A percentile compares a stretch with the other conserved stretches of the same genome.
Evolutionary conservation across 2,797 vertebrate species (phyloP).

Genomic region (Aythya fuligula): DNA sequence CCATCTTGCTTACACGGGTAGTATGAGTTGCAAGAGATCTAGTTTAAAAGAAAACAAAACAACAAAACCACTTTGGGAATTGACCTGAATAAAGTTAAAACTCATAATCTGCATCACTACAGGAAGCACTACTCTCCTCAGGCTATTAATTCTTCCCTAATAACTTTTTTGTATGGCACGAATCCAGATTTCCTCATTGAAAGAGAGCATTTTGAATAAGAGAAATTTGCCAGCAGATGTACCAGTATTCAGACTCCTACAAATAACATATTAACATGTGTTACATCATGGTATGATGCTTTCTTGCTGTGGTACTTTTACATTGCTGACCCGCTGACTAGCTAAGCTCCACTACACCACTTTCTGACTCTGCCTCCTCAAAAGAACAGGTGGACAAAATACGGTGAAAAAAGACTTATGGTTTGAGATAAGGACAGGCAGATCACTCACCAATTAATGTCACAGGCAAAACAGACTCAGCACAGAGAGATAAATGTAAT

Average conservation of each 20-base stretch:
- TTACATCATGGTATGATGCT: rapidly evolving
- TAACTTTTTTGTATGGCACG: rapidly evolving
- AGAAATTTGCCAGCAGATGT: neutral
- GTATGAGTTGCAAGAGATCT: neutral
- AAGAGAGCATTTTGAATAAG: neutral
- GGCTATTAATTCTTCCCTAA: neutral
- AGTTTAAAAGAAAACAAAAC: neutral
- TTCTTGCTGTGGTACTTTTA: neutral
- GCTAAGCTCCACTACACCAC: neutral
- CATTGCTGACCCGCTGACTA: neutral
- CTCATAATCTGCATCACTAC: neutral
- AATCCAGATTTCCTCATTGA: neutral
- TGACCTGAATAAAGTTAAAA: neutral
- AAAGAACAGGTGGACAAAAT: neutral
- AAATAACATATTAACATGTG: rapidly evolving
- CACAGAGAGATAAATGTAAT: too few species aligned
- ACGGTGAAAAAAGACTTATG: too few species aligned
- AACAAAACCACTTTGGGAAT: neutral
- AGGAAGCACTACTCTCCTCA: neutral
- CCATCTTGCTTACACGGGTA: neutral
- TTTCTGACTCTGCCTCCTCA: neutral
- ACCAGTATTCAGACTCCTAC: neutral
- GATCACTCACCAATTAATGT: too few species aligned
- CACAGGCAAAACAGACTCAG: too few species aligned
- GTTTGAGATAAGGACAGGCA: too few species aligned